Base-by-base conservation (phyloP, 2,888 invertebrate species). In the Syritta pipiens region DNA sequence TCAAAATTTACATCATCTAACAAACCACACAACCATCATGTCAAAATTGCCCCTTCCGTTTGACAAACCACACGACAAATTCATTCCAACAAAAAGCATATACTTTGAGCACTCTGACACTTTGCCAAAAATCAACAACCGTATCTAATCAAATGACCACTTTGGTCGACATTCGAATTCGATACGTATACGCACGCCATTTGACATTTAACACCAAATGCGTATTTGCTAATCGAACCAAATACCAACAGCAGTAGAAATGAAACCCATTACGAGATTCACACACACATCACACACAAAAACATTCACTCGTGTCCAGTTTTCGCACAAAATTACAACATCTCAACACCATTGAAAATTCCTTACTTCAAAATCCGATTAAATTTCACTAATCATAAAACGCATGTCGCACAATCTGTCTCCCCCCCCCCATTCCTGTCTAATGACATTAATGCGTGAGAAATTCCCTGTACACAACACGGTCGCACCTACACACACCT, bases 371-470 rank as follows among this genome's bases (percentile, higher is more conserved):
- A 42, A 57, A 59, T 44, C 46, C 59, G 44, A 60, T 60, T 60
- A 44, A 24, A 60, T 17, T 46, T 14, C 32, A 24, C 19, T 30
- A 42, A 57, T 57, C 32, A 46, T n/a, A 24, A 44, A n/a, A 12
- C 19, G 22, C 9, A 44, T 19, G 5, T 42, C 1, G n/a, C 35
- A n/a, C 35, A 24, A 22, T 24, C 7, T 9, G 5, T 9, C 4
- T 19, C n/a, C n/a, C n/a, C 3, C 44, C 28, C 28, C 49, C 10
- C 20, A 51, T 19, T 51, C n/a, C 12, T 32, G 24, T 17, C 14
- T 17, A 30, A 44, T 17, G 32, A 35, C 32, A 46, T 32, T 42
- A 49, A 62, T 49, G 37, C 62, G 62, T 62, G 62, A 62, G 62
- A 62, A 49, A 62, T 40, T 37, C 26, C 19, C 59, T 30, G 9